Evolutionary conservation across 1,140 invertebrate genomes (phyloP).

Genomic region (Papilio xuthus): DNA sequence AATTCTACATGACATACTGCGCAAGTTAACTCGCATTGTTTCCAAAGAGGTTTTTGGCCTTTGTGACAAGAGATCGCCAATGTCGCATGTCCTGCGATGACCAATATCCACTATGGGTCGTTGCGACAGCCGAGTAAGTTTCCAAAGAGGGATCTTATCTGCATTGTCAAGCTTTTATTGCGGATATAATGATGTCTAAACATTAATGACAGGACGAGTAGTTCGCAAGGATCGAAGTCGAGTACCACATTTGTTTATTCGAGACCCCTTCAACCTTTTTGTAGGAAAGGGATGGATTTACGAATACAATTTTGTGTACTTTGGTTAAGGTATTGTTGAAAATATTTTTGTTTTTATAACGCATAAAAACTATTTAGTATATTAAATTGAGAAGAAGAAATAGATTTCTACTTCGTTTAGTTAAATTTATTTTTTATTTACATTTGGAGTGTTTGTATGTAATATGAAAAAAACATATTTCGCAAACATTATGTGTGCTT

Average conservation of each 20-base stretch:
- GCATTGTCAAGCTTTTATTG: conserved; percentile 68
- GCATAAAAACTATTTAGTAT: too few relatives aligned
- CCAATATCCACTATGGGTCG: too few relatives aligned
- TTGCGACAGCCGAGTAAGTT: conserved; percentile 39
- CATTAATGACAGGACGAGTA: conserved; percentile 50
- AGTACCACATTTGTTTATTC: conserved; percentile 33
- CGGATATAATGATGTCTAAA: conserved; percentile 68
- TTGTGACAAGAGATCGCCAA: too few relatives aligned
- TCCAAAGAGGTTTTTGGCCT: conserved; percentile 57
- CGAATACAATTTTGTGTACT: neutral
- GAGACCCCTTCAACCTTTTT: conserved; percentile 17
- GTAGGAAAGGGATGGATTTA: neutral
- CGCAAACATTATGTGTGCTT: too few relatives aligned
- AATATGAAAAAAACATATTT: too few relatives aligned
- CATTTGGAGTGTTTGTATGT: too few relatives aligned
- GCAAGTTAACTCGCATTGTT: conserved; percentile 52
- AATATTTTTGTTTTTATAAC: too few relatives aligned
- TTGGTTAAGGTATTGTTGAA: neutral
- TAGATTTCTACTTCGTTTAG: too few relatives aligned
- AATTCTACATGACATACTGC: too few relatives aligned
- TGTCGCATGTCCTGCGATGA: too few relatives aligned
- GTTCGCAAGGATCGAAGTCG: neutral
- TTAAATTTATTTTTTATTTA: too few relatives aligned
- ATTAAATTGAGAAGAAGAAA: too few relatives aligned
- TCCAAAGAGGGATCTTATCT: conserved; percentile 65